Evolutionary conservation across 2,888 invertebrate genomes (phyloP).

Genomic region (Ellobium chinense): DNA sequence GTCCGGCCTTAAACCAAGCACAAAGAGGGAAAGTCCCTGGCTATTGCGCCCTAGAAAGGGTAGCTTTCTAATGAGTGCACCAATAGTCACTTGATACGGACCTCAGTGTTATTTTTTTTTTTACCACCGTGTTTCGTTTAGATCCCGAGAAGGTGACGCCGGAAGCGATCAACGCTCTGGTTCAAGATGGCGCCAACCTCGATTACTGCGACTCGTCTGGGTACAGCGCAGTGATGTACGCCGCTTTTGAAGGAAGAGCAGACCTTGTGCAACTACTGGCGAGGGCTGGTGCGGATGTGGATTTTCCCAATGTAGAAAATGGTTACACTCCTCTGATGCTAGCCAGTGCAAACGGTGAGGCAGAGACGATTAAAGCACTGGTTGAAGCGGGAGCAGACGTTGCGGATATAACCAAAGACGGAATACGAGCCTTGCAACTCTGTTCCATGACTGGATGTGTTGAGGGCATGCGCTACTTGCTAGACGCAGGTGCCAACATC

Average conservation of each 20-base stretch:
- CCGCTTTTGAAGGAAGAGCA: not conserved
- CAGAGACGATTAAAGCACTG: not conserved
- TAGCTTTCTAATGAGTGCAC: too few species aligned
- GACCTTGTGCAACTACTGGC: not conserved
- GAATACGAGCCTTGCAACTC: not conserved
- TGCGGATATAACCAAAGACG: not conserved
- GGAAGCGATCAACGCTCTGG: not conserved
- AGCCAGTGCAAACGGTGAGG: not conserved
- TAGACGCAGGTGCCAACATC: not conserved
- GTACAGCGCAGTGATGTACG: not conserved
- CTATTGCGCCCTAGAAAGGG: too few species aligned
- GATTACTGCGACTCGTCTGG: not conserved
- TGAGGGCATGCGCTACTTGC: not conserved
- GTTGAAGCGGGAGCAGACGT: not conserved
- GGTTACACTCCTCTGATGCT: not conserved
- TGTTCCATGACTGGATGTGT: not conserved
- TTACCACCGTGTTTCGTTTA: too few species aligned
- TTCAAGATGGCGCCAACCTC: not conserved
- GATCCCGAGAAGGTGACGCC: not conserved
- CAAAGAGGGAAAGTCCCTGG: too few species aligned
- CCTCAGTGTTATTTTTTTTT: too few species aligned
- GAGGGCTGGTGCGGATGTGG: not conserved
- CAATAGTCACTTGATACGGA: too few species aligned
- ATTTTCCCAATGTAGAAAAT: not conserved
- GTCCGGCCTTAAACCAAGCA: too few species aligned